Percentiles rank a stretch among this genome's conserved stretches.
These are phyloP conservation scores for Melanotaenia duboulayi DNA, from an alignment of 2,113 vertebrate genomes.

Conservation along the genomic window DNA sequence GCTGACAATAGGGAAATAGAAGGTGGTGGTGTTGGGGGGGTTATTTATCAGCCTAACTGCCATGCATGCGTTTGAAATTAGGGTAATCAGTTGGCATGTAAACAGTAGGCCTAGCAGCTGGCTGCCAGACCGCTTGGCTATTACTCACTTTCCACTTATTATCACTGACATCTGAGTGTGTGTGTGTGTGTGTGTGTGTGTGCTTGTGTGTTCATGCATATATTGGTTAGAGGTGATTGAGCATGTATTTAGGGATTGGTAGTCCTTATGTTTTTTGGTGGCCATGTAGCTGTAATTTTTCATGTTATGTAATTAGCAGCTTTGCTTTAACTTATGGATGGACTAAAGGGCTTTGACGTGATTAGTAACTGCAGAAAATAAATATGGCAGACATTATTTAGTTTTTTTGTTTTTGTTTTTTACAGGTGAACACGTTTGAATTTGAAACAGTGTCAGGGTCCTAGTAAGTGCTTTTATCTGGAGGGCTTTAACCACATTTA, in stretches of 20 bases:
- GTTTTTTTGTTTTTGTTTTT: no score
- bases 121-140: conserved; percentile 79
- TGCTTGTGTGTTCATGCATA: conserved; percentile 19
- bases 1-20: conserved; percentile 72
- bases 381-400: neutral
- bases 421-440: neutral
- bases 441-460: neutral
- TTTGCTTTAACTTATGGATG: neutral
- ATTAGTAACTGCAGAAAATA: neutral
- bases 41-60: conserved; percentile 84
- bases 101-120: conserved; percentile 89
- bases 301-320: conserved; percentile 11
- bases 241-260: conserved; percentile 27
- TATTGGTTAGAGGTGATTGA: conserved; percentile 39
- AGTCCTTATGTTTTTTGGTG: conserved; percentile 20
- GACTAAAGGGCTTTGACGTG: neutral
- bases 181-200: conserved; percentile 25
- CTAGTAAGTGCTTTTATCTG: no score
- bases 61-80: conserved; percentile 88
- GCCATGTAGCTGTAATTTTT: conserved; percentile 3
- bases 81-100: conserved; percentile 93
- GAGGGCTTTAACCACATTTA: no score
- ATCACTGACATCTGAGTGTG: conserved; percentile 60
- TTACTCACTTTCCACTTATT: conserved; percentile 85
- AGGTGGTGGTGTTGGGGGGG: conserved; percentile 42